Evolutionary conservation across 92 coral and sea anemone species (phyloP).

Genomic region (Porites cylindrica): DNA sequence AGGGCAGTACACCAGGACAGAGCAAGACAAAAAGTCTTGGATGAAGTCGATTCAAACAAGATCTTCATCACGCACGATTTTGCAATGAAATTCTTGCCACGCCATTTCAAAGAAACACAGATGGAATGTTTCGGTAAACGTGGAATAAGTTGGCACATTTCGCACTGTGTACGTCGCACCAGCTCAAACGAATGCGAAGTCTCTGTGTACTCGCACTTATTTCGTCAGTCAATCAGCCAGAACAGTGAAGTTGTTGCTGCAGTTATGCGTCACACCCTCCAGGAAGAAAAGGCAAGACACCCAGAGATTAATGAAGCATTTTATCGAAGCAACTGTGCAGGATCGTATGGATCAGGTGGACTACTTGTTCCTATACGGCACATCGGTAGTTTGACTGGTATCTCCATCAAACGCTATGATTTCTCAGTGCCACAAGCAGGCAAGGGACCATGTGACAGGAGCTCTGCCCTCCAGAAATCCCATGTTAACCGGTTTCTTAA

Average conservation of each 20-base stretch:
- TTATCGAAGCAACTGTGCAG: constrained; percentile 66
- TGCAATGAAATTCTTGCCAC: constrained; percentile 42
- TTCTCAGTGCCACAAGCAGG: constrained; percentile 53
- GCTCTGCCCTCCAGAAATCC: constrained; percentile 31
- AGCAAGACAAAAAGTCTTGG: constrained; percentile 46
- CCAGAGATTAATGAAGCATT: not conserved
- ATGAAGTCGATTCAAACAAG: constrained; percentile 13
- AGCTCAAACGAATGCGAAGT: too few relatives aligned
- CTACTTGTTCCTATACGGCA: constrained; percentile 45
- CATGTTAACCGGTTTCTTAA: not conserved
- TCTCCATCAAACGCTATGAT: constrained; percentile 43
- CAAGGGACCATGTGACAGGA: constrained; percentile 46
- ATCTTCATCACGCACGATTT: not conserved
- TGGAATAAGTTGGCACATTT: too few relatives aligned
- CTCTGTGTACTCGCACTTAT: too few relatives aligned
- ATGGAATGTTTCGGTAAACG: too few relatives aligned
- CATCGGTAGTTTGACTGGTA: constrained; percentile 37
- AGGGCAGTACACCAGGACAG: constrained; percentile 55
- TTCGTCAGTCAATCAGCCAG: too few relatives aligned
- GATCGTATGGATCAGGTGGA: constrained; percentile 51
- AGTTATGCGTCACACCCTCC: constrained; percentile 39
- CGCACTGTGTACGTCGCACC: too few relatives aligned
- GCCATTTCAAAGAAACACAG: too few relatives aligned
- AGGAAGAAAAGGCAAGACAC: constrained; percentile 47
- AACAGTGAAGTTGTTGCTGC: constrained; percentile 41